These are phyloP conservation scores for Entomyzon cyanotis DNA, from an alignment of 2,113 vertebrate genomes.

Conservation along the genomic window DNA sequence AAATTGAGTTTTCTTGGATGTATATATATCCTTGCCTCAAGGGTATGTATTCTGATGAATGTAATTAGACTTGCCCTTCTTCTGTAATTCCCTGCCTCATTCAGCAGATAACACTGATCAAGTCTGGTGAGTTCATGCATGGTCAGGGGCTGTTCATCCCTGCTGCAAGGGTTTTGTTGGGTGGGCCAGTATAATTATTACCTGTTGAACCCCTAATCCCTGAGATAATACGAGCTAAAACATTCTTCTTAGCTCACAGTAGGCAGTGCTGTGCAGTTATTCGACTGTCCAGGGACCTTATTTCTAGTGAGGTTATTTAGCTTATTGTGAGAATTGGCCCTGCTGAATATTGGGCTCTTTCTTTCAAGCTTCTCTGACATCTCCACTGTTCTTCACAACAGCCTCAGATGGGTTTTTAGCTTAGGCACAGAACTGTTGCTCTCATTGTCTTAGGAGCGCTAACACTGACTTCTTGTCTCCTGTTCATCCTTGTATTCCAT, in stretches of 20 bases:
- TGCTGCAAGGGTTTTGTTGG: background rate
- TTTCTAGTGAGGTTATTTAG: background rate
- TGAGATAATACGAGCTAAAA: background rate
- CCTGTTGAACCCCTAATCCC: background rate
- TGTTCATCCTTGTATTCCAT: background rate
- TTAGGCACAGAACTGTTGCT: background rate
- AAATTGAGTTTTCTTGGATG: background rate
- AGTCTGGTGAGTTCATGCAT: background rate
- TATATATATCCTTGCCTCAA: background rate
- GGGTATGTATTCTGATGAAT: background rate
- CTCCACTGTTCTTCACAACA: background rate
- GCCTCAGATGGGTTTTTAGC: background rate
- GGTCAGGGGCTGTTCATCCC: background rate
- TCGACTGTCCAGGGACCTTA: background rate
- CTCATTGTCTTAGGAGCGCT: background rate
- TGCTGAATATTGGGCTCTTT: background rate
- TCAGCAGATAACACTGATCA: background rate
- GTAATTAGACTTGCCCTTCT: background rate
- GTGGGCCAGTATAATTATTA: background rate
- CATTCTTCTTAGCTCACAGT: background rate
- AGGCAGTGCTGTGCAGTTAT: background rate
- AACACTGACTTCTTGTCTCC: background rate
- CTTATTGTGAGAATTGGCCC: background rate
- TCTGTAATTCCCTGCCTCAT: background rate
- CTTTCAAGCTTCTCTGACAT: background rate